These are phyloP conservation scores for Eutrigla gurnardus DNA, from an alignment of 2,797 vertebrate species.

Conservation along the genomic window DNA sequence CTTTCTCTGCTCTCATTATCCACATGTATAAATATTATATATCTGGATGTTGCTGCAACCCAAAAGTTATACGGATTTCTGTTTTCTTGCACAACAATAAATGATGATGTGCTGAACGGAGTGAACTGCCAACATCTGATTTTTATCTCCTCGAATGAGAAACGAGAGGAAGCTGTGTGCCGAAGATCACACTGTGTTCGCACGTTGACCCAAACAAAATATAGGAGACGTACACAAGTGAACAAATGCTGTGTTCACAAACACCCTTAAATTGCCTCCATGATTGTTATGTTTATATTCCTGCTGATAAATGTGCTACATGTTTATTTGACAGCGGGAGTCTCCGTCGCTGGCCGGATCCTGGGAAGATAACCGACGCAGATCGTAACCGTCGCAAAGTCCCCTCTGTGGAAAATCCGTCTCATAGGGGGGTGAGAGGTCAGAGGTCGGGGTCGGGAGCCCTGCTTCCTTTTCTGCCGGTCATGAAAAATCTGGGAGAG, in stretches of 20 bases:
- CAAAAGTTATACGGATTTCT: neutral
- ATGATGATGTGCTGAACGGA: neutral
- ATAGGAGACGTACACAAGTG: slow-evolving; percentile 9
- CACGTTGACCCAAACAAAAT: slow-evolving; percentile 8
- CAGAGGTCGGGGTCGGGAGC: slow-evolving; percentile 59
- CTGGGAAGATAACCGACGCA: slow-evolving; percentile 76
- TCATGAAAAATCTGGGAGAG: slow-evolving; percentile 41
- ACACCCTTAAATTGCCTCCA: slow-evolving; percentile 39
- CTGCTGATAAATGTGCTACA: slow-evolving; percentile 70
- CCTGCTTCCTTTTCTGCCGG: slow-evolving; percentile 66
- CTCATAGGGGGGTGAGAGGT: slow-evolving; percentile 57
- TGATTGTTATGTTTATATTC: slow-evolving; percentile 65
- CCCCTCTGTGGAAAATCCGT: slow-evolving; percentile 69
- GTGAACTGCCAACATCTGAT: slow-evolving; percentile 11
- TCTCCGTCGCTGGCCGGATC: slow-evolving; percentile 44
- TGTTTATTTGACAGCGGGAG: slow-evolving; percentile 69
- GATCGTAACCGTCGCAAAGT: slow-evolving; percentile 36
- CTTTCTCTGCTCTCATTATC: slow-evolving; percentile 33
- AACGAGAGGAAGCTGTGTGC: neutral
- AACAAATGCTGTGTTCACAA: slow-evolving; percentile 39
- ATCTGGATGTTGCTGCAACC: slow-evolving; percentile 8
- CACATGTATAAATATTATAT: neutral
- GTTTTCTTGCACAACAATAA: neutral
- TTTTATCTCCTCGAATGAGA: slow-evolving; percentile 23
- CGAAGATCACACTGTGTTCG: neutral